These are phyloP conservation scores for Cosmia pyralina DNA, from an alignment of 2,888 invertebrate species.

Conservation along the genomic window DNA sequence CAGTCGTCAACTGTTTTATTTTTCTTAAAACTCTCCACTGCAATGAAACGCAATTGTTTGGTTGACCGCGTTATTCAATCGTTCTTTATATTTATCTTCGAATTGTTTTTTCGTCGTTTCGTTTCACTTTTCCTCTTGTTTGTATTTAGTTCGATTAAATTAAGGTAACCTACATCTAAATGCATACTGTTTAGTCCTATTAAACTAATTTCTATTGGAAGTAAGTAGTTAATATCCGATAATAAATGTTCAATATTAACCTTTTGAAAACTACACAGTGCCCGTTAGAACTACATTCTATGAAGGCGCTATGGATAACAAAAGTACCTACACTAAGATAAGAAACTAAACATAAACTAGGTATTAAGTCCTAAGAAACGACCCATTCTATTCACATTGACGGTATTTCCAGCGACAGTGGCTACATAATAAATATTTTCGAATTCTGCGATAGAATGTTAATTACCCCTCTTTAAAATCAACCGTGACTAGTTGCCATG, in stretches of 20 bases:
- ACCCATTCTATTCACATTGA: constrained; percentile 69
- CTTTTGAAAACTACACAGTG: background rate
- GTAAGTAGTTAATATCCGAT: background rate
- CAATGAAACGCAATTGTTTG: constrained; percentile 38
- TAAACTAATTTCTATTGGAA: background rate
- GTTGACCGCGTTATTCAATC: constrained; percentile 37
- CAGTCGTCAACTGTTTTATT: constrained; percentile 28
- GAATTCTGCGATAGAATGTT: constrained; percentile 73
- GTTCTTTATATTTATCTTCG: constrained; percentile 19
- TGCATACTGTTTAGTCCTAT: constrained; percentile 5
- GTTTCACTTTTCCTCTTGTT: constrained; percentile 1
- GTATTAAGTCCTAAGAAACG: constrained; percentile 52
- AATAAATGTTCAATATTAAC: constrained; percentile 3
- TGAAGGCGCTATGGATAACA: constrained; percentile 36
- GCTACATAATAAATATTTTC: constrained; percentile 68
- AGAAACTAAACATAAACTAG: constrained; percentile 51
- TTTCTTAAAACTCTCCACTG: constrained; percentile 43
- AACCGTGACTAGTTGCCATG: constrained; percentile 60
- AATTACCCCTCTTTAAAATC: constrained; percentile 66
- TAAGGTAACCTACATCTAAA: background rate
- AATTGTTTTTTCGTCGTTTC: background rate
- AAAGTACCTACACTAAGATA: constrained; percentile 49
- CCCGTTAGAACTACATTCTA: constrained; percentile 11
- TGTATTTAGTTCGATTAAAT: background rate
- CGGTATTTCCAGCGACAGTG: constrained; percentile 66